These are phyloP conservation scores for Actinostola sp. DNA, from an alignment of 92 coral and sea anemone species.

Conservation along the genomic window DNA sequence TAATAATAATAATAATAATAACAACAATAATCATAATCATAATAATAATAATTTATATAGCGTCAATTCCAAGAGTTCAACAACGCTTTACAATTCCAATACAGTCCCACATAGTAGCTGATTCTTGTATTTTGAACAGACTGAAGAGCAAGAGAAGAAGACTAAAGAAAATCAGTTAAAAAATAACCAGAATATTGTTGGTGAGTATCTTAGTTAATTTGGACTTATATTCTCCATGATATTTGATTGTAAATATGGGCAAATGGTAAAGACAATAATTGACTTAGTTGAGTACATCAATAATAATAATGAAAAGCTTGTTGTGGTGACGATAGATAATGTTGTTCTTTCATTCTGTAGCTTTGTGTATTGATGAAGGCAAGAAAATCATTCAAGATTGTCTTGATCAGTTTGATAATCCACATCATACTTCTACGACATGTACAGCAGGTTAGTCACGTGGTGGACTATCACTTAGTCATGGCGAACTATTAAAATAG, in stretches of 20 bases:
- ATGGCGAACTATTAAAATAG: too few relatives aligned
- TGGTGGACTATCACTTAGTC: too few relatives aligned
- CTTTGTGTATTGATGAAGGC: constrained; percentile 72
- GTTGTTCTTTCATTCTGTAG: constrained; percentile 34
- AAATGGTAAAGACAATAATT: background rate
- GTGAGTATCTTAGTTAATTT: constrained; percentile 18
- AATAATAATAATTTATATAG: too few relatives aligned
- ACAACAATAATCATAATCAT: too few relatives aligned
- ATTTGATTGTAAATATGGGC: background rate
- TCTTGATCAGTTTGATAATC: constrained; percentile 89
- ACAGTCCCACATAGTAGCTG: background rate
- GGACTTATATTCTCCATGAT: background rate
- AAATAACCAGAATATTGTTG: constrained; percentile 53
- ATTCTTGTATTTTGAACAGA: constrained; percentile 34
- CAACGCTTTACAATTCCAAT: too few relatives aligned
- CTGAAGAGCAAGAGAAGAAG: constrained; percentile 52
- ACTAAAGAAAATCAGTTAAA: constrained; percentile 40
- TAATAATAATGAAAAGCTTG: background rate
- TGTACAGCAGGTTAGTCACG: constrained; percentile 90
- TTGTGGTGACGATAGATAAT: background rate
- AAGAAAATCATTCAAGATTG: constrained; percentile 81
- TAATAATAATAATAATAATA: too few relatives aligned
- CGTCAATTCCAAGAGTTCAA: too few relatives aligned
- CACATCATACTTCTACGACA: constrained; percentile 91
- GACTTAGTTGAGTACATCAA: background rate